Conservation (phyloP, 2,888 invertebrate genomes). For the Hirudinaria manillensis region DNA sequence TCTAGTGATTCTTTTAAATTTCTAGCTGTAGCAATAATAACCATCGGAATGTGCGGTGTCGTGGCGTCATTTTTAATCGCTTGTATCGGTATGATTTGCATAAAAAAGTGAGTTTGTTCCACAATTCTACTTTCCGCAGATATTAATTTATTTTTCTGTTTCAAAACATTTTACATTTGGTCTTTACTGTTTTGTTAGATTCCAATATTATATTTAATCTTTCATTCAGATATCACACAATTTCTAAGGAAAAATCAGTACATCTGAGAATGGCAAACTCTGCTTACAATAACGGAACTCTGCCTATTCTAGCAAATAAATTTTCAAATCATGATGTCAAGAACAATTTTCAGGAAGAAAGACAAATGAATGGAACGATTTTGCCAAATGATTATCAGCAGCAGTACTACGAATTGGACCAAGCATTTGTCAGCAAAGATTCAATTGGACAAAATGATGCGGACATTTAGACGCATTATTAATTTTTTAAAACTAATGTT, state of each 20-base stretch:
- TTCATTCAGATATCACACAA: constrained; percentile 11
- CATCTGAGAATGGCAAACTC: neutral
- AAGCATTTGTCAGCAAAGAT: constrained; percentile 14
- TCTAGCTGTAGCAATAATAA: neutral
- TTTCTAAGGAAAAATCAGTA: neutral
- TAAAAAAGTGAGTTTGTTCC: constrained; percentile 5
- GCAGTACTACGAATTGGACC: constrained; percentile 22
- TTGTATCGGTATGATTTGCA: constrained; percentile 6
- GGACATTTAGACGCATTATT: neutral
- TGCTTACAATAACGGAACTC: neutral
- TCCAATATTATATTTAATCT: too few relatives aligned
- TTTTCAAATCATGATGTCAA: neutral
- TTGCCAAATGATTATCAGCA: neutral
- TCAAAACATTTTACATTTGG: constrained; percentile 5
- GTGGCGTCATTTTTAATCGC: constrained; percentile 1
- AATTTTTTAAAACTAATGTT: neutral
- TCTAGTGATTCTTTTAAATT: neutral
- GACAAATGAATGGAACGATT: neutral
- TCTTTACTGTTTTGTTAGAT: too few relatives aligned
- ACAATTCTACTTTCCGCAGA: neutral
- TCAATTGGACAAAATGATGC: neutral
- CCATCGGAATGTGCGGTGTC: constrained; percentile 20
- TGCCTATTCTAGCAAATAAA: neutral
- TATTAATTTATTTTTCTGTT: neutral
- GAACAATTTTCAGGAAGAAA: neutral